Conservation (phyloP, 2,888 invertebrate species). For the Lasius fuliginosus region DNA sequence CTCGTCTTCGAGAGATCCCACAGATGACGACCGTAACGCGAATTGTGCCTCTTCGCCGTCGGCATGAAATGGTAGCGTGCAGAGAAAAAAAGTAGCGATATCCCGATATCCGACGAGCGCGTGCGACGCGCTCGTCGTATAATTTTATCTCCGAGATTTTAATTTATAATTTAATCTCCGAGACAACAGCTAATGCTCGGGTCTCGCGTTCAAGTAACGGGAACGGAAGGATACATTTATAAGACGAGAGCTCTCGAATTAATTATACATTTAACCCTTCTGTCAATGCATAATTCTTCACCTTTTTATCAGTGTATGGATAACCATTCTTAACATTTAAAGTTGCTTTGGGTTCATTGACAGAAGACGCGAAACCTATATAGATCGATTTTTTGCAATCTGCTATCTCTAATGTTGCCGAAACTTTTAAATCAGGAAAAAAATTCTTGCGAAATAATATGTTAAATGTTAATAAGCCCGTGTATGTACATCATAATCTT, state of each 20-base stretch:
- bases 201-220: conserved; percentile 34
- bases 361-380: neutral
- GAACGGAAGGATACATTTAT: neutral
- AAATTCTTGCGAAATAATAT: neutral
- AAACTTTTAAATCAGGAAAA: neutral
- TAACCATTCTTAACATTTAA: no score
- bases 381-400: neutral
- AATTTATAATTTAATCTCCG: conserved; percentile 33
- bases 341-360: no score
- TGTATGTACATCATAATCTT: neutral
- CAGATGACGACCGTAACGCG: conserved; percentile 35
- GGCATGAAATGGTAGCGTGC: conserved; percentile 29
- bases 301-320: no score
- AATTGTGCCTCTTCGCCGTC: conserved; percentile 15
- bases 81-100: conserved; percentile 26
- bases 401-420: neutral
- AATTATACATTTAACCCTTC: no score
- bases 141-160: conserved; percentile 36
- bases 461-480: neutral
- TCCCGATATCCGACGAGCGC: conserved; percentile 25
- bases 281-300: no score
- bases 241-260: neutral
- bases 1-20: conserved; percentile 14
- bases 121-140: conserved; percentile 19
- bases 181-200: conserved; percentile 21